These are phyloP conservation scores for Ascidia mentula DNA, from an alignment of 23 tunicate species.

Conservation along the genomic window DNA sequence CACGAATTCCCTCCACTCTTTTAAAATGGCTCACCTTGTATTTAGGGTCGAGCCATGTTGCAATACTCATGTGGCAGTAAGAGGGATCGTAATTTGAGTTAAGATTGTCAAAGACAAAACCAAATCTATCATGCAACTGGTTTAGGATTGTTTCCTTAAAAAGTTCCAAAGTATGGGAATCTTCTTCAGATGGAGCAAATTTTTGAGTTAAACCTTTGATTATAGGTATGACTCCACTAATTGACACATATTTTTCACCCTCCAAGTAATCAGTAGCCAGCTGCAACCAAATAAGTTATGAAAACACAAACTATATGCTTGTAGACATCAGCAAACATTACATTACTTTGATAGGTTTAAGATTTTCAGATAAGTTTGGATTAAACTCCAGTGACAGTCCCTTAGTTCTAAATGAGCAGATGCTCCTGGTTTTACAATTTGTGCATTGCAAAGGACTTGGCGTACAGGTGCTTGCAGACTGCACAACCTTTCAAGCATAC, in stretches of 20 bases:
- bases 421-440: slow-evolving; percentile 35
- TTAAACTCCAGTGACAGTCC: slow-evolving; percentile 32
- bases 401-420: slow-evolving; percentile 34
- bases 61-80: slow-evolving; percentile 19
- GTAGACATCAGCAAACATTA: neutral
- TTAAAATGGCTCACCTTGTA: slow-evolving; percentile 28
- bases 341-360: slow-evolving; percentile 23
- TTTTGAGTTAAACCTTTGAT: slow-evolving; percentile 38
- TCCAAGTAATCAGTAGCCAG: slow-evolving; percentile 21
- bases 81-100: slow-evolving; percentile 14
- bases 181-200: slow-evolving; percentile 28
- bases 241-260: slow-evolving; percentile 22
- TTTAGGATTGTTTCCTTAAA: too few species aligned
- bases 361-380: slow-evolving; percentile 22
- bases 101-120: too few species aligned
- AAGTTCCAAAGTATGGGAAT: slow-evolving; percentile 24
- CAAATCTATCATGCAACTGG: too few species aligned
- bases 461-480: slow-evolving; percentile 44
- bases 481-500: slow-evolving; percentile 42
- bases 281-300: neutral
- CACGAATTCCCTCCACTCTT: slow-evolving; percentile 28
- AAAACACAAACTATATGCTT: neutral
- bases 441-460: slow-evolving; percentile 29
- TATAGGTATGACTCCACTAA: slow-evolving; percentile 35
- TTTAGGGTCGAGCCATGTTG: slow-evolving; percentile 21